Evolutionary conservation across 2,113 vertebrate species (phyloP).

Genomic region (Gymnarchus niloticus): DNA sequence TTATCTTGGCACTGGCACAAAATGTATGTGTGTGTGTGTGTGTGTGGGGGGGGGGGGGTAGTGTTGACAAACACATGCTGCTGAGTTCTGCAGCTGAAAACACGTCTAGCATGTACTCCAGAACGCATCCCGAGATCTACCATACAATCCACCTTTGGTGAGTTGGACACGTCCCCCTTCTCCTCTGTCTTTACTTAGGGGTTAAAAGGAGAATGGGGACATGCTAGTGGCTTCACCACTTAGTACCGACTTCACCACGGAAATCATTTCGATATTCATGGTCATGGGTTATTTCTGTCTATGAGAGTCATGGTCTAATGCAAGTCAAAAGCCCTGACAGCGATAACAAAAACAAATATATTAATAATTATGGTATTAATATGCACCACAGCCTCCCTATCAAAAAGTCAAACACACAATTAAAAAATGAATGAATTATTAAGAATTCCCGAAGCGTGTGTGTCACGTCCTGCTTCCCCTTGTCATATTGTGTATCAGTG

Average conservation of each 20-base stretch:
- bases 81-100: no score
- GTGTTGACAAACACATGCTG: neutral
- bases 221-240: no score
- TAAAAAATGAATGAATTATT: neutral
- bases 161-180: neutral
- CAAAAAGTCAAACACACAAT: neutral
- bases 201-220: no score
- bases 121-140: neutral
- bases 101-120: neutral
- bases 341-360: slow-evolving; percentile 14
- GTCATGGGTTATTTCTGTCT: neutral
- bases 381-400: neutral
- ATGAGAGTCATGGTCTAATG: neutral
- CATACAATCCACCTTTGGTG: no score
- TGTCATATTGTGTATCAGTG: neutral
- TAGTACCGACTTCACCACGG: no score
- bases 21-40: neutral
- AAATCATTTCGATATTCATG: neutral
- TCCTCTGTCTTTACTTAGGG: neutral
- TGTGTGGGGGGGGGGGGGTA: neutral
- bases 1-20: neutral
- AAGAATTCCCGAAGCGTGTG: neutral
- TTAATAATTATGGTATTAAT: neutral
- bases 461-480: neutral
- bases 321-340: neutral